These are phyloP conservation scores for Sinocyclocheilus rhinocerous DNA, from an alignment of 2,113 vertebrate genomes.

Conservation along the genomic window DNA sequence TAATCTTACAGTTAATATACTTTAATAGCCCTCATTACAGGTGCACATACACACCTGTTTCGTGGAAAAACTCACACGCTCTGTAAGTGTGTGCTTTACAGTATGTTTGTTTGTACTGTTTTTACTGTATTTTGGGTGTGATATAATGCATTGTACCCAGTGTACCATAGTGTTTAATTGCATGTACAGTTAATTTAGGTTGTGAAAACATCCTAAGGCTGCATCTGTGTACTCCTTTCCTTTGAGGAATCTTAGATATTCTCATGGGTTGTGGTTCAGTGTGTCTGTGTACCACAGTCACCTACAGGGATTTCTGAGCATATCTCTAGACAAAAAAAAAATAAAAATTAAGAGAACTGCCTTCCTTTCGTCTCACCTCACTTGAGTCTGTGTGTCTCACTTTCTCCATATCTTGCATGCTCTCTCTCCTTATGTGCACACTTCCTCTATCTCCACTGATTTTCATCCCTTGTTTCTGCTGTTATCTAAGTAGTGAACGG, in stretches of 20 bases:
- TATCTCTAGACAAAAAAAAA: neutral
- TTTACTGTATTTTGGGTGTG: neutral
- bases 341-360: neutral
- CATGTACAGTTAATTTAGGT: slow-evolving; percentile 4
- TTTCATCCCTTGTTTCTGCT: neutral
- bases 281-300: neutral
- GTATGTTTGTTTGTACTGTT: slow-evolving; percentile 1
- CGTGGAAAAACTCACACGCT: neutral
- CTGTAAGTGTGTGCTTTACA: neutral
- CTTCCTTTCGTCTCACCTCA: neutral
- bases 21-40: slow-evolving; percentile 24
- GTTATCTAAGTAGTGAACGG: neutral
- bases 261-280: neutral
- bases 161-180: neutral
- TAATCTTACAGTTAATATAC: slow-evolving; percentile 22
- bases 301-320: neutral
- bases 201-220: neutral
- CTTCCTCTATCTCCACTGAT: neutral
- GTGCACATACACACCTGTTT: neutral
- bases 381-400: neutral
- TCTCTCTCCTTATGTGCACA: neutral
- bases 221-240: neutral
- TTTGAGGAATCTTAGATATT: neutral
- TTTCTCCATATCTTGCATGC: neutral
- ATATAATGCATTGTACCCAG: neutral